A percentile compares a stretch with the other conserved stretches of the same genome.
Conservation (phyloP, 2,888 invertebrate species). For the Mycalesis mineus region DNA sequence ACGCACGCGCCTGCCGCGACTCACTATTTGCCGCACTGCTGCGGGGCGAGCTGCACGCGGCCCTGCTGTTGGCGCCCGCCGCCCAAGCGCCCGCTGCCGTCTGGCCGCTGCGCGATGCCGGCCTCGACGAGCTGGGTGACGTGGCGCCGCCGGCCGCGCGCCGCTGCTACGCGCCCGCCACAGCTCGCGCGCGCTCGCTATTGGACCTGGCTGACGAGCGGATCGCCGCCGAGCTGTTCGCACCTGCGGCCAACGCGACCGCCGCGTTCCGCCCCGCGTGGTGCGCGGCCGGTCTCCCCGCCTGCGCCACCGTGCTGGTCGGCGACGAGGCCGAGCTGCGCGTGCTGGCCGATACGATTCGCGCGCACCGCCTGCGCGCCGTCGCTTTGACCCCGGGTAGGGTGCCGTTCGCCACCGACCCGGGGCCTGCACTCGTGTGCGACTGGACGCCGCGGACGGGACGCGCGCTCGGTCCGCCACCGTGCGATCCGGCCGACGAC, state of each 20-base stretch:
- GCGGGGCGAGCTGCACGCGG: constrained; percentile 36
- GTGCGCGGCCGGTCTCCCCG: constrained; percentile 55
- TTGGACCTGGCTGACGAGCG: constrained; percentile 47
- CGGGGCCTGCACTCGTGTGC: constrained; percentile 36
- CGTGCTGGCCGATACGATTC: constrained; percentile 37
- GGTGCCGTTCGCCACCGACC: constrained; percentile 22
- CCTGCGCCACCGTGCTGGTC: constrained; percentile 46
- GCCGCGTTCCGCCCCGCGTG: constrained; percentile 70
- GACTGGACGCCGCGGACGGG: constrained; percentile 36
- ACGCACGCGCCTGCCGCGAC: constrained; percentile 32
- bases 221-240: constrained; percentile 29
- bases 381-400: constrained; percentile 33
- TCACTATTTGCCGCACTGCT: constrained; percentile 35
- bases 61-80: constrained; percentile 43
- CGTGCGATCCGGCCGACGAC: constrained; percentile 38
- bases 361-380: constrained; percentile 36
- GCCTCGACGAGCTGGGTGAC: constrained; percentile 53
- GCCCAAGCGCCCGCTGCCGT: constrained; percentile 36
- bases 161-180: constrained; percentile 41
- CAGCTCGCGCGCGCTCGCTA: constrained; percentile 47
- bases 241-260: neutral
- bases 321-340: constrained; percentile 43
- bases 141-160: constrained; percentile 51
- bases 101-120: constrained; percentile 46
- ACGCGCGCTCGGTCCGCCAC: constrained; percentile 48